phyloP scores from a whole-genome alignment of 2,113 vertebrate genomes.

The Myanophis thanlyinensis region DNA sequence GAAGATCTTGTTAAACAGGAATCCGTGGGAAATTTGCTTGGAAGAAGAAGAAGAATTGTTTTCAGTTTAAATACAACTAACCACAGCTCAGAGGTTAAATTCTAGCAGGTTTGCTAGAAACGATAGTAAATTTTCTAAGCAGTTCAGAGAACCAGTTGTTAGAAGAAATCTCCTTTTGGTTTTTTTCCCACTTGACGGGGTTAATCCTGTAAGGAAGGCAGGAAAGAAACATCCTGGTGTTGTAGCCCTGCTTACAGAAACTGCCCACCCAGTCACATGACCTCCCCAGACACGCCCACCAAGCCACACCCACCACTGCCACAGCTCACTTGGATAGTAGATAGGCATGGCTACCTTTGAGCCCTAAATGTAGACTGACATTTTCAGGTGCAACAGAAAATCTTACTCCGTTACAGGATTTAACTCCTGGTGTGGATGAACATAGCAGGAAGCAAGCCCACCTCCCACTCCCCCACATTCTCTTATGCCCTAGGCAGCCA shows the following conservation, averaged over 20 bases:
- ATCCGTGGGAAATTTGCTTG: not conserved
- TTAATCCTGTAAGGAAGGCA: too few species aligned
- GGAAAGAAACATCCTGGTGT: too few species aligned
- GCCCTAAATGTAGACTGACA: not conserved
- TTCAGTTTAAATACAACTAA: not conserved
- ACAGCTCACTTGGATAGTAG: not conserved
- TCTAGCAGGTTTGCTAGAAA: too few species aligned
- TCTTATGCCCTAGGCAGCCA: not conserved
- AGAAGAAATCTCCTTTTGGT: too few species aligned
- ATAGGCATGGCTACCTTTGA: not conserved
- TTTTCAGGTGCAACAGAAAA: not conserved
- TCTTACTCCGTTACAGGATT: not conserved
- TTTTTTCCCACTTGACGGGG: too few species aligned
- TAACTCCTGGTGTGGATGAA: not conserved
- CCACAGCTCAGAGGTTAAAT: not conserved
- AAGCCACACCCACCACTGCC: too few species aligned
- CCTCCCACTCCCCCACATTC: too few species aligned
- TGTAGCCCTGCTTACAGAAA: too few species aligned
- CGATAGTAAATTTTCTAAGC: too few species aligned
- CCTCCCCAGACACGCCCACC: too few species aligned
- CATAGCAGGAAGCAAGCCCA: not conserved
- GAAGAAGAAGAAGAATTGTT: not conserved
- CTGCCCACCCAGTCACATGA: too few species aligned
- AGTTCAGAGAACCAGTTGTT: too few species aligned
- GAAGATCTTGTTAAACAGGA: not conserved